Percentiles rank a stretch among this genome's conserved stretches.
phyloP scores from a whole-genome alignment of 2,797 vertebrate genomes.

The Ptychobarbus kaznakovi region DNA sequence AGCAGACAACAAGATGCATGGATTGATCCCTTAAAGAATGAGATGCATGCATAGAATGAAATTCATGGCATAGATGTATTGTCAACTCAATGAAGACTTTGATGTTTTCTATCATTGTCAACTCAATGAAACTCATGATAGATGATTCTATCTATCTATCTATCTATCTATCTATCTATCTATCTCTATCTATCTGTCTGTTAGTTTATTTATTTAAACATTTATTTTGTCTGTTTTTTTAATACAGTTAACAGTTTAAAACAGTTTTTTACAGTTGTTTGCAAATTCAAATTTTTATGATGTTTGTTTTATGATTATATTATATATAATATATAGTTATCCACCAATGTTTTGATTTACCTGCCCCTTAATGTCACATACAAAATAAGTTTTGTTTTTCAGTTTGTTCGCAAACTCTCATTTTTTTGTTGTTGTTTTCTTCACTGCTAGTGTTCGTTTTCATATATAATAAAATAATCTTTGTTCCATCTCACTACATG shows the following conservation, averaged over 20 bases:
- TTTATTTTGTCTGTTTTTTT: background rate
- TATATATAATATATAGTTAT: background rate
- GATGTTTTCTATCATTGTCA: too few relatives aligned
- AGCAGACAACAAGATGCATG: too few relatives aligned
- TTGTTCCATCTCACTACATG: background rate
- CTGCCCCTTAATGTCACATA: background rate
- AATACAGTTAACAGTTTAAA: background rate
- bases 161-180: too few relatives aligned
- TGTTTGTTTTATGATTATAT: too few relatives aligned
- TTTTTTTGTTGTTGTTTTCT: conserved; percentile 21
- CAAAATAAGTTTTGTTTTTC: background rate
- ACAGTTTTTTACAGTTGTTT: background rate
- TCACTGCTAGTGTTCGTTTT: background rate
- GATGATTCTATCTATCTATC: too few relatives aligned
- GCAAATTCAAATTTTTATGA: background rate
- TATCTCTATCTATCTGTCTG: too few relatives aligned
- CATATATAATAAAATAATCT: background rate
- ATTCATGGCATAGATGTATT: background rate
- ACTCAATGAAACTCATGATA: too few relatives aligned
- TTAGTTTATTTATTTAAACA: too few relatives aligned
- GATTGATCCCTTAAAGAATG: too few relatives aligned
- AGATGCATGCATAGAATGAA: too few relatives aligned
- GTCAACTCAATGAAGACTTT: too few relatives aligned
- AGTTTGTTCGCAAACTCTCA: background rate
- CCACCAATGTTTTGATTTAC: background rate